phyloP scores from a whole-genome alignment of 2,113 vertebrate species.

The Pseudopipra pipra region DNA sequence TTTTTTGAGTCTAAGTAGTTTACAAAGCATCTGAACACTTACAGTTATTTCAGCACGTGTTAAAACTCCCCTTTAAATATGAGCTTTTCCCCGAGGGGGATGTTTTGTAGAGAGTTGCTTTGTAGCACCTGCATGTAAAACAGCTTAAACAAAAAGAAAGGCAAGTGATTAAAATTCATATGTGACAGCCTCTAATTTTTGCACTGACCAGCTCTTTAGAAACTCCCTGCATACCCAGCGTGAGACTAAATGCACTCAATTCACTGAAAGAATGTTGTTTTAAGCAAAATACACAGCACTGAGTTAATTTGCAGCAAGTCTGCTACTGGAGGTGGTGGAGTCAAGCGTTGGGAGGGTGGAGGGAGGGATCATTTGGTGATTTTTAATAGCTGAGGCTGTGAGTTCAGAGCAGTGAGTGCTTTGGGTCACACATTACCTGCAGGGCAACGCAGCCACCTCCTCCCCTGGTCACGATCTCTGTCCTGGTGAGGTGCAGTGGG shows the following conservation, averaged over 20 bases:
- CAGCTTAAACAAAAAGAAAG: neutral
- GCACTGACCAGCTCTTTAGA: neutral
- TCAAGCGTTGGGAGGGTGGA: neutral
- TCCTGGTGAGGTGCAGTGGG: fast-evolving
- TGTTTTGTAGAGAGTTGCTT: neutral
- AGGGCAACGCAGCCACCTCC: neutral
- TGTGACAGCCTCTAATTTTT: neutral
- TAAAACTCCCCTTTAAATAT: neutral
- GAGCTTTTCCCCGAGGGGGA: neutral
- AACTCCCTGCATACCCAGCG: neutral
- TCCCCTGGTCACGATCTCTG: neutral
- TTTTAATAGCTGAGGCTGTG: too few species aligned
- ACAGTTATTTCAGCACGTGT: fast-evolving
- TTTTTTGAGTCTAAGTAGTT: neutral
- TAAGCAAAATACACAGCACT: neutral
- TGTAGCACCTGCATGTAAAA: neutral
- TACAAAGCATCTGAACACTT: neutral
- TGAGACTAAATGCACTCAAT: fast-evolving
- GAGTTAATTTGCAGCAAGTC: neutral
- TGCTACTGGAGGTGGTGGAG: fast-evolving
- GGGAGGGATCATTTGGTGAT: neutral
- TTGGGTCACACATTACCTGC: too few species aligned
- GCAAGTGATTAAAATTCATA: neutral
- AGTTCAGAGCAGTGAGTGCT: neutral
- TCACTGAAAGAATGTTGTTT: neutral